These are phyloP conservation scores for Sinelater perroti DNA, from an alignment of 2,888 invertebrate genomes.

Conservation along the genomic window DNA sequence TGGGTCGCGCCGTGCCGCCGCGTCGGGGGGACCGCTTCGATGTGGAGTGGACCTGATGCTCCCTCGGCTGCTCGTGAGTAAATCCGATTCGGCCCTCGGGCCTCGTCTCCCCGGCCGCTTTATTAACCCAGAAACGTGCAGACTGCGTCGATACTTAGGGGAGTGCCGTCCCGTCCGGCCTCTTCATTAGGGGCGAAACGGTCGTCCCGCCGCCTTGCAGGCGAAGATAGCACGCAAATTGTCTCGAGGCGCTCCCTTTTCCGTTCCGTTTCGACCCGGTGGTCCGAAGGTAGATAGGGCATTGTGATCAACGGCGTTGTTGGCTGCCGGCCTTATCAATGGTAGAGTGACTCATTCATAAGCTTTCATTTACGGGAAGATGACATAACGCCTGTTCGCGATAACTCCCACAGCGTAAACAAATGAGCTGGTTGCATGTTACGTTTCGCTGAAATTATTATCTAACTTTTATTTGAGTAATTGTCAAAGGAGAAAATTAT, in stretches of 20 bases:
- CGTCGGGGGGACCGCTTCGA: too few species aligned
- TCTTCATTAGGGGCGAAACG: conserved; percentile 19
- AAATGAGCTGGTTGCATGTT: background rate
- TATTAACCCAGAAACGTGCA: conserved; percentile 20
- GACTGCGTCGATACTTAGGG: conserved; percentile 28
- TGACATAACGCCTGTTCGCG: background rate
- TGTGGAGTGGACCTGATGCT: conserved; percentile 1
- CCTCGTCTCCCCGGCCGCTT: conserved; percentile 6
- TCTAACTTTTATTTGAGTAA: too few species aligned
- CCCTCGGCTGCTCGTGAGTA: conserved; percentile 7
- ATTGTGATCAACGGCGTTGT: too few species aligned
- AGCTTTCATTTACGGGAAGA: conserved; percentile 2
- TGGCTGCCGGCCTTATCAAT: conserved; percentile 11
- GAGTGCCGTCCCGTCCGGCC: conserved; percentile 20
- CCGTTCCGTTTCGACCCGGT: background rate
- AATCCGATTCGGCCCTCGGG: background rate
- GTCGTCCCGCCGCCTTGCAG: conserved; percentile 8
- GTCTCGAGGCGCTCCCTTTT: background rate
- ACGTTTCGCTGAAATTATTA: too few species aligned
- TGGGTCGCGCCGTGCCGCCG: too few species aligned
- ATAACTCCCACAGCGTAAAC: background rate
- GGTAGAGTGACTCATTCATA: conserved; percentile 10
- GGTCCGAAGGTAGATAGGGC: too few species aligned
- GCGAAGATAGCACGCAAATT: background rate
- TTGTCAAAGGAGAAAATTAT: too few species aligned